These are phyloP conservation scores for Trichomycterus rosablanca DNA, from an alignment of 2,113 vertebrate genomes.

Conservation along the genomic window DNA sequence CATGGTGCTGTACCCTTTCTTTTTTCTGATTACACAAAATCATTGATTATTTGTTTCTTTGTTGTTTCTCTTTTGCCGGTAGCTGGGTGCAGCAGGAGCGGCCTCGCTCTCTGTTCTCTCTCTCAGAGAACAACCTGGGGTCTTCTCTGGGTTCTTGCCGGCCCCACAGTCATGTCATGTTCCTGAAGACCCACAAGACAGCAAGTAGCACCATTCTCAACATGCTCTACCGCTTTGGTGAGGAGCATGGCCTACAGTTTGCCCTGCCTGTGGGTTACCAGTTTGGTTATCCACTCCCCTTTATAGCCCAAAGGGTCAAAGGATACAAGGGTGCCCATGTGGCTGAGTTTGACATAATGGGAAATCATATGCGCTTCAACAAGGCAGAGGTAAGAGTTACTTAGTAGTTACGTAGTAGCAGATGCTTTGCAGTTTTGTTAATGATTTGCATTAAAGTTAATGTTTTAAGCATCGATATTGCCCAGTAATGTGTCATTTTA, in stretches of 20 bases:
- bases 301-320: constrained; percentile 80
- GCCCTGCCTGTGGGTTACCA: constrained; percentile 84
- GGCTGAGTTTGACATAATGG: constrained; percentile 79
- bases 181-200: constrained; percentile 91
- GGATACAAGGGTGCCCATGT: constrained; percentile 66
- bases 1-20: constrained; percentile 10
- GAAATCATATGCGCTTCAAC: constrained; percentile 88
- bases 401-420: too few relatives aligned
- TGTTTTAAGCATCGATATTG: too few relatives aligned
- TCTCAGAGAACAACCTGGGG: constrained; percentile 53
- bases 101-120: constrained; percentile 54
- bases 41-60: not conserved
- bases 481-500: too few relatives aligned
- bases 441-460: not conserved
- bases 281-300: constrained; percentile 81
- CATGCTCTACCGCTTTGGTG: constrained; percentile 85
- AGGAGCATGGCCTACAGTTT: constrained; percentile 70
- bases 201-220: constrained; percentile 90
- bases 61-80: not conserved
- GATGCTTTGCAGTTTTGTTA: not conserved
- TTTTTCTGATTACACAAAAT: not conserved
- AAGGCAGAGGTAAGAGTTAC: constrained; percentile 71
- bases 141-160: constrained; percentile 67
- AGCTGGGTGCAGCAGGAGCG: constrained; percentile 57
- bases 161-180: constrained; percentile 76